These are phyloP conservation scores for Myotis pilosus DNA, from an alignment of 2,797 vertebrate genomes.

Conservation along the genomic window DNA sequence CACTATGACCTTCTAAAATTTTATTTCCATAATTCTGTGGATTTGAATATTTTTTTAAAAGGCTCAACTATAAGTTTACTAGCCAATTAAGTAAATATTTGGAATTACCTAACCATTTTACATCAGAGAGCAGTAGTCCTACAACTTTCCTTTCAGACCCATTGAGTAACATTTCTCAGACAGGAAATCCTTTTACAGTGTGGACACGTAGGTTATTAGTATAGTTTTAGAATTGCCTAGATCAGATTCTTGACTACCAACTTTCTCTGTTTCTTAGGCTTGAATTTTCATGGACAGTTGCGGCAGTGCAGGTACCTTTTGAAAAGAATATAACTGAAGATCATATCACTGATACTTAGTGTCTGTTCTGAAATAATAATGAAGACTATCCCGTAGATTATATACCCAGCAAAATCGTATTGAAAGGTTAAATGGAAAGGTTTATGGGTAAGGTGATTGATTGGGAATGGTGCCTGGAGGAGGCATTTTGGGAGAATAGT, in stretches of 20 bases:
- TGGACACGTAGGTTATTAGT: slow-evolving; percentile 1
- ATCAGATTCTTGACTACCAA: slow-evolving; percentile 48
- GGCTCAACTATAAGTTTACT: slow-evolving; percentile 20
- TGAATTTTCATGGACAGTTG: slow-evolving; percentile 72
- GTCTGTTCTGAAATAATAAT: slow-evolving; percentile 69
- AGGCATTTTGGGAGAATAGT: not conserved
- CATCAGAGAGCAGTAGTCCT: slow-evolving; percentile 11
- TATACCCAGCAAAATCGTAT: slow-evolving; percentile 58
- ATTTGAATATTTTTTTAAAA: slow-evolving; percentile 27
- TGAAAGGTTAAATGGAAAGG: slow-evolving; percentile 46
- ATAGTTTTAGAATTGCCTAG: slow-evolving; percentile 41
- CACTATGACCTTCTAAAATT: not conserved
- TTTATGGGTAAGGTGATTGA: slow-evolving; percentile 54
- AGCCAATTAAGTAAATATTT: not conserved
- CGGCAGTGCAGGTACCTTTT: slow-evolving; percentile 74
- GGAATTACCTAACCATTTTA: slow-evolving; percentile 28
- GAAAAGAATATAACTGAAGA: slow-evolving; percentile 75
- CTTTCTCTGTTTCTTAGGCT: slow-evolving; percentile 68
- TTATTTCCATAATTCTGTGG: slow-evolving; percentile 29
- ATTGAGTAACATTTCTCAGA: slow-evolving; percentile 25
- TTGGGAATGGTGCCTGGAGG: not conserved
- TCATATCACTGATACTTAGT: slow-evolving; percentile 54
- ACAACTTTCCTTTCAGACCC: not conserved
- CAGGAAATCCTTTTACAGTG: slow-evolving; percentile 43
- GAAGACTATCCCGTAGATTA: slow-evolving; percentile 67